A percentile compares a stretch with the other conserved stretches of the same genome.
phyloP scores from a whole-genome alignment of 1,140 invertebrate genomes.

The Coptotermes formosanus region DNA sequence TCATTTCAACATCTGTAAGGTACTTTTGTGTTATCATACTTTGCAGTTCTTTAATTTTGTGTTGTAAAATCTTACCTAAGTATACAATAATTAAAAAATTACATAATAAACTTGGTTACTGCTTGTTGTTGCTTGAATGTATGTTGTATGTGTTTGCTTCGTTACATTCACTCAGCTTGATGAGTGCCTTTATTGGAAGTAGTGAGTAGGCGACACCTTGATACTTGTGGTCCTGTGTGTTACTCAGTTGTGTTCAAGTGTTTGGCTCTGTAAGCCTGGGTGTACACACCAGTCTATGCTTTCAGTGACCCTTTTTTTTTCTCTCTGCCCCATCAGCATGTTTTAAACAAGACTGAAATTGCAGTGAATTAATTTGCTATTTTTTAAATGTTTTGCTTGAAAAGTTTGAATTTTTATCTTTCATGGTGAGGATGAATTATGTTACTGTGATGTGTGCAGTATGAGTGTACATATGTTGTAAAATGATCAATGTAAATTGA shows the following conservation, averaged over 20 bases:
- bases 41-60: background rate
- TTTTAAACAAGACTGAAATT: constrained; percentile 16
- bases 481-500: background rate
- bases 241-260: background rate
- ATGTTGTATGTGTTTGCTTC: background rate
- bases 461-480: background rate
- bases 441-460: background rate
- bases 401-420: background rate
- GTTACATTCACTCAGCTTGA: background rate
- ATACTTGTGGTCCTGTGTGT: background rate
- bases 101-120: too few species aligned
- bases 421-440: background rate
- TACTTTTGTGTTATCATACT: background rate
- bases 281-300: background rate
- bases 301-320: background rate
- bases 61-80: background rate
- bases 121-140: background rate
- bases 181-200: background rate
- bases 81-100: background rate
- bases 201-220: background rate
- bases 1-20: constrained; percentile 20
- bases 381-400: background rate
- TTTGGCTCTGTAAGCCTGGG: background rate
- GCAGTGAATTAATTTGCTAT: background rate
- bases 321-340: background rate